Evolutionary conservation across 2,797 vertebrate genomes (phyloP), one percentile per base, ranked within the genome.

Genomic region (Muscicapa striata): DNA sequence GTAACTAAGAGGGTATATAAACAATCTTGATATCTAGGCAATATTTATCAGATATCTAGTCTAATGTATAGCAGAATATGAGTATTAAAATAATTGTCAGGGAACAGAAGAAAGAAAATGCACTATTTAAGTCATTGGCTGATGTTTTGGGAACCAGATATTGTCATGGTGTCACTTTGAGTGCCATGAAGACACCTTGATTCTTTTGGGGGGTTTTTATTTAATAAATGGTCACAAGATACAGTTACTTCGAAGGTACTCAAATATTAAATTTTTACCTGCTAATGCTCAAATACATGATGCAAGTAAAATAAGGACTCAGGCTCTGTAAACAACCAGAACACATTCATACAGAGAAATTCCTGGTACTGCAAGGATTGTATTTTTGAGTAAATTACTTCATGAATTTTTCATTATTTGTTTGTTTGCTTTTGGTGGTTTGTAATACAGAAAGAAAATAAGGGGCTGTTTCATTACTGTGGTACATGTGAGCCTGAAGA

Each of bases 191-290:
- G n/a, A 52, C 15, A 19, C 6, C 12, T 43, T 68, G 20, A 36
- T 57, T 77, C 4, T 70, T 78, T 55, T n/a, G 1, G 5, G 2
- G 1, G 0, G 0, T 4, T 32, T 49, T 75, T 34, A 24, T 73
- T 75, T 40, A 70, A 21, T 26, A 66, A 76, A 36, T 43, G 14
- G 8, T 84, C 24, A 80, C 24, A 75, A 40, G 51, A 29, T 40
- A 32, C 18, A 69, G 19, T 3, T 68, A n/a, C 38, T 73, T 82
- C 27, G 32, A 63, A 79, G 32, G 26, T 23, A 64, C 13, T 59
- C 0, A 84, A 63, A 23, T 41, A 20, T 57, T 32, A 68, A 36
- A 6, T 89, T 94, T 70, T 64, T 61, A 32, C 41, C 18, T 84
- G 27, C 2, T 43, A 59, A 51, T 76, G 20, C 6, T 40, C 30